A percentile compares a stretch with the other conserved stretches of the same genome.
These are phyloP conservation scores for Ostrea denselamellosa DNA, from an alignment of 1,140 invertebrate genomes.

Conservation along the genomic window DNA sequence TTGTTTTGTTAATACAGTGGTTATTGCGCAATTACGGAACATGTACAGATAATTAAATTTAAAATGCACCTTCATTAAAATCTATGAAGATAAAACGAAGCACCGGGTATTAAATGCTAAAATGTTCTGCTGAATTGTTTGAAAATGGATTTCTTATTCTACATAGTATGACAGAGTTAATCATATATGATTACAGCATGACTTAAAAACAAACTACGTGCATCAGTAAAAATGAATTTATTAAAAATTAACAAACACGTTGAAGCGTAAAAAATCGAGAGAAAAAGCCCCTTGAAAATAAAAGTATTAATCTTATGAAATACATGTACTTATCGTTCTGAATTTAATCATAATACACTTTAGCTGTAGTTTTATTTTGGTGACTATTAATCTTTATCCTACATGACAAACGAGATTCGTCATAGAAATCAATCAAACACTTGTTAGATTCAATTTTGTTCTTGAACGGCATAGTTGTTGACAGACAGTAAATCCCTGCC, in stretches of 20 bases:
- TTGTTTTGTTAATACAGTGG: neutral
- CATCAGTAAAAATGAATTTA: no score
- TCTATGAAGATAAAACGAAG: neutral
- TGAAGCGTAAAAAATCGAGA: neutral
- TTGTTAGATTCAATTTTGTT: constrained; percentile 16
- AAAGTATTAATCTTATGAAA: neutral
- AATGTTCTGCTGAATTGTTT: neutral
- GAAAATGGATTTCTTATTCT: neutral
- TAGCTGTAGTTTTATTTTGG: neutral
- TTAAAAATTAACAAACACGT: neutral
- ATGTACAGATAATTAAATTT: neutral
- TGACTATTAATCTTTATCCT: constrained; percentile 17
- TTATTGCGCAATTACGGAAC: neutral
- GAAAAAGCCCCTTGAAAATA: neutral
- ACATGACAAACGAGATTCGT: constrained; percentile 23
- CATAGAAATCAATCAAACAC: constrained; percentile 31
- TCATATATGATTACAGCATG: no score
- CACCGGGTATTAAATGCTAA: neutral
- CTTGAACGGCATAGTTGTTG: neutral
- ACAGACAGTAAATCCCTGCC: constrained; percentile 9
- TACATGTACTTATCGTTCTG: neutral
- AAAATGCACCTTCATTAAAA: neutral
- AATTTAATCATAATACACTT: neutral
- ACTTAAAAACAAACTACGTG: no score
- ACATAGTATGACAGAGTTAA: neutral